phyloP scores from a whole-genome alignment of 2,888 invertebrate genomes.

The Pelosia muscerda region DNA sequence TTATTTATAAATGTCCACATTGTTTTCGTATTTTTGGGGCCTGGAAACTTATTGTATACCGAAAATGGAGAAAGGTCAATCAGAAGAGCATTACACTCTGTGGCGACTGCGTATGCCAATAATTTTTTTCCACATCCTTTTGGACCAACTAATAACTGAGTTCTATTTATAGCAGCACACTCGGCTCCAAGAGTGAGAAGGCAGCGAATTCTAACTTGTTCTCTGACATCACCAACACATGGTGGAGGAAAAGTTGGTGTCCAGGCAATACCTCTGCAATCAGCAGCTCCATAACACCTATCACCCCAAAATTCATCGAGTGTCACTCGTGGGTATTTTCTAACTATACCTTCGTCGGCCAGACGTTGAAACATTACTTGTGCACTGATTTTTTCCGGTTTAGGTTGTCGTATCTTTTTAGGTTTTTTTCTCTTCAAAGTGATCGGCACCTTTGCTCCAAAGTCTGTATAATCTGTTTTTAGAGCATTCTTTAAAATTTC shows the following conservation, averaged over 20 bases:
- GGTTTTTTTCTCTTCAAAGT: conserved; percentile 75
- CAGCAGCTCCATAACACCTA: conserved; percentile 87
- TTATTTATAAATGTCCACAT: conserved; percentile 89
- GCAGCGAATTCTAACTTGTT: conserved; percentile 88
- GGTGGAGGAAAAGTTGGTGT: conserved; percentile 81
- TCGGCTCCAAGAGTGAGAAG: conserved; percentile 86
- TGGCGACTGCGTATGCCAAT: conserved; percentile 91
- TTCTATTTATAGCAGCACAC: conserved; percentile 78
- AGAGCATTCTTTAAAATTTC: conserved; percentile 84
- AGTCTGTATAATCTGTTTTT: conserved; percentile 70
- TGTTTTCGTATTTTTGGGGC: conserved; percentile 89
- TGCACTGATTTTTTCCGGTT: conserved; percentile 87
- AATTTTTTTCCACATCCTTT: conserved; percentile 90
- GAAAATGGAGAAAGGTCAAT: conserved; percentile 92
- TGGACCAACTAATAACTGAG: conserved; percentile 91
- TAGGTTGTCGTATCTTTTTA: conserved; percentile 82
- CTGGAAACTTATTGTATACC: conserved; percentile 89
- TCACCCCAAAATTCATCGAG: conserved; percentile 91
- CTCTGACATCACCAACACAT: conserved; percentile 87
- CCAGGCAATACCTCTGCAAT: conserved; percentile 77
- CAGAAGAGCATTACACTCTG: conserved; percentile 91
- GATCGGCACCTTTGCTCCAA: conserved; percentile 57
- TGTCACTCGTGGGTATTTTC: conserved; percentile 85
- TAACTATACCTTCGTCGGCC: conserved; percentile 90
- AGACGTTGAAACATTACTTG: conserved; percentile 91